Base-by-base conservation (phyloP, 2,888 invertebrate genomes). In the Plagodis pulveraria region DNA sequence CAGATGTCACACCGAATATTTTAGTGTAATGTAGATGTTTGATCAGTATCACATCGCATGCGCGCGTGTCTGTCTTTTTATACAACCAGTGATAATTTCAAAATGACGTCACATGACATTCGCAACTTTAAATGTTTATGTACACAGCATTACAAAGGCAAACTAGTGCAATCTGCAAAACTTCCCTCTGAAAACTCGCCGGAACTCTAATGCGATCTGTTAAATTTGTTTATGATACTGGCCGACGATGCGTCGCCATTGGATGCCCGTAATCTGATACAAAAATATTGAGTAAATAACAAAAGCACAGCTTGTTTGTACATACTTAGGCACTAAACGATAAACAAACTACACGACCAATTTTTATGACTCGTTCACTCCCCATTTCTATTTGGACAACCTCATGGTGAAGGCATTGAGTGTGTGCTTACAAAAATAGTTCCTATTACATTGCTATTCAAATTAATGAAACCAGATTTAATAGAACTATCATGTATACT, bases 41-140 rank as follows among this genome's bases (percentile, higher is more conserved):
- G 72, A 78, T 81, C 80, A 80, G 76, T 78, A 72, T 71, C 73
- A 75, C 74, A 76, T 69, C 73, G 77, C 81, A 81, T 74, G 78
- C 73, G 80, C 72, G 84, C 90, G 90, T 91, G 91, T 78, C 73
- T 80, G 67, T 65, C 89, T 86, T 76, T 86, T 91, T 91, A 89
- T 86, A 84, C 76, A 78, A 72, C 72, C 64, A 57, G 84, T 86
- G 89, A 87, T 91, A 91, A 91, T 90, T 88, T 78, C 48, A 57
- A 60, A 57, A 65, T 83, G 81, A 90, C 88, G 88, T 87, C 86
- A 86, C 70, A 62, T 62, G 72, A 66, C 63, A 76, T 74, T 77
- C 63, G 67, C 73, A 73, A 73, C 72, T 81, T 78, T 81, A 82
- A 85, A 80, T 76, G 67, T 66, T 67, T 79, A 53, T 65, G 78